Evolutionary conservation across 2,113 vertebrate genomes (phyloP).

Genomic region (Thunnus thynnus): DNA sequence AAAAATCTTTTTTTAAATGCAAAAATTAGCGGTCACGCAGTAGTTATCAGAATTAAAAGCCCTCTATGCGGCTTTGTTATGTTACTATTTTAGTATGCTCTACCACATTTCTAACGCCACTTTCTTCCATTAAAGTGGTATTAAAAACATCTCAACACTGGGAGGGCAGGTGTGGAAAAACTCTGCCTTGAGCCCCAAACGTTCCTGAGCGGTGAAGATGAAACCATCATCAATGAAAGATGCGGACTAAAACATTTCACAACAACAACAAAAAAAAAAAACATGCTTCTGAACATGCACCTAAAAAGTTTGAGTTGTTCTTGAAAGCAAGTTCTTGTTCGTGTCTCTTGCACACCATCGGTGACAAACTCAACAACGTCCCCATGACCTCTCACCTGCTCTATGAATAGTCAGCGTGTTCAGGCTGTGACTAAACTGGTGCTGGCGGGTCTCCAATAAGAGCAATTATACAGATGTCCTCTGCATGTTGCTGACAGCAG

Average conservation of each 20-base stretch:
- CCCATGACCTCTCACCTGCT: conserved; percentile 50
- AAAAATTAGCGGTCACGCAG: no score
- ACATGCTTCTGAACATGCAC: no score
- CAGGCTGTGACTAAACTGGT: conserved; percentile 41
- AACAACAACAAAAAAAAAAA: no score
- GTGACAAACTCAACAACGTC: conserved; percentile 31
- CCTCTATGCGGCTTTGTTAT: background rate
- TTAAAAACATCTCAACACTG: background rate
- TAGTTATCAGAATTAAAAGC: no score
- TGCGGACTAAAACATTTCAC: no score
- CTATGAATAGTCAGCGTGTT: conserved; percentile 24
- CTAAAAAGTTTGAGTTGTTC: no score
- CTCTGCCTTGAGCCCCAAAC: no score
- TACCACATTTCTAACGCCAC: background rate
- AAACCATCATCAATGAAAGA: no score
- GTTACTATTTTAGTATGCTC: background rate
- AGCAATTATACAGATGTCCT: conserved; percentile 57
- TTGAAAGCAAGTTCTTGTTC: no score
- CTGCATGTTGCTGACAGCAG: conserved; percentile 38
- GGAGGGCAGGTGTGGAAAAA: no score
- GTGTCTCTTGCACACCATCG: background rate
- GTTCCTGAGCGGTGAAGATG: no score
- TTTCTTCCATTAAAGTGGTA: background rate
- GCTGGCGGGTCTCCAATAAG: conserved; percentile 53
- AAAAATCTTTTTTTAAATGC: no score